Base-by-base conservation (phyloP, 2,113 vertebrate genomes). In the Ammospiza caudacuta region DNA sequence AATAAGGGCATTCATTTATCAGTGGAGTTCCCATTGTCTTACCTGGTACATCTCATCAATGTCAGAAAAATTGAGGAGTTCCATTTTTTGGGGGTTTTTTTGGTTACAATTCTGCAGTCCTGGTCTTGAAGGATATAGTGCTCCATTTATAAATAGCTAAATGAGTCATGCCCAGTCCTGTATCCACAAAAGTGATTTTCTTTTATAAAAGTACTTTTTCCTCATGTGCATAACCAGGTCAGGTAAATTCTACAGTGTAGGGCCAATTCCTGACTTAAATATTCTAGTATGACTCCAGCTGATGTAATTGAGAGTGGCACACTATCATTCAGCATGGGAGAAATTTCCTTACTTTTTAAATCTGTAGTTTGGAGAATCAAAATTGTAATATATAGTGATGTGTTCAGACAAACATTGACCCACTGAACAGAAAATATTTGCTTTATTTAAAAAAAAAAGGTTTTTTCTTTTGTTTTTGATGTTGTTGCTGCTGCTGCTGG, bases 361-460 rank as follows among this genome's bases (percentile, higher is more conserved):
- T 75, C 24, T 85, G 12, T 9, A 68, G 4, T 16, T 69, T 15
- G 2, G 5, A 70, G 15, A 87, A 27, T 12, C 44, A 68, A 82
- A 64, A 58, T 31, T 44, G 20, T 70, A 69, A 80, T 46, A 11
- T 47, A 9, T 66, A 75, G 7, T 43, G 8, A 54, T 62, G 17
- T 29, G 9, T 79, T 90, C 55, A 83, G 67, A 66, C 20, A 74
- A 80, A 17, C 3, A 85, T 10, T 51, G 49, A 15, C 49, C 24
- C 13, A 25, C 49, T 27, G 24, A 27, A 51, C 29, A 54, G 11
- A 87, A 72, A 70, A 84, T 61, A 61, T 18, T 79, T 72, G 9
- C 4, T 1, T 39, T 28, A 24, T 39, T 51, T 4, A 9, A 1
- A 18, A 11, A 12, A 11, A 74, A 54, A 35, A 12, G 0, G 67